Base-by-base conservation (phyloP, 2,888 invertebrate genomes). In the Nebria salina region DNA sequence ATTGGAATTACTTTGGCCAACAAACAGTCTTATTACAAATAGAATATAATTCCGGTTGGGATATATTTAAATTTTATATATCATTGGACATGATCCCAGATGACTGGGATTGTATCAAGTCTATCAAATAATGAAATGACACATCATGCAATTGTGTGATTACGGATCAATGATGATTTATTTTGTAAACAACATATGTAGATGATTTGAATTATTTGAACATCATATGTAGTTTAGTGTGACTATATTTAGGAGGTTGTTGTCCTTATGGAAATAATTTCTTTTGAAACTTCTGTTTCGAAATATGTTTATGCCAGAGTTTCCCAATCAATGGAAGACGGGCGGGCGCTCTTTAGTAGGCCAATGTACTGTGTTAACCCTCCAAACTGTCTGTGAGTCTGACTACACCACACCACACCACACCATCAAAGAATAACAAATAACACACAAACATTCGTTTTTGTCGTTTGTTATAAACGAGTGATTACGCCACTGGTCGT, bases 231-330 rank as follows among this genome's bases (percentile, higher is more conserved):
- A 54, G 13, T 54, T 11, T 54, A 54, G 54, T 54, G 72, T 20
- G n/a, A 77, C 77, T 77, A 77, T 72, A 77, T 77, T 77, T 77
- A 77, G 77, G 72, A 77, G 77, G 77, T 77, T 77, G 77, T 72
- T 77, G 77, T 77, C 77, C 77, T 54, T 54, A 54, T 54, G 54
- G 54, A 11, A 11, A 54, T 8, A 54, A 13, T 13, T 8, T 54
- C 54, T 11, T 54, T 54, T 54, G 54, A 54, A 54, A 54, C 8
- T 54, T 54, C 54, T 54, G 54, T 54, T 54, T 54, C 54, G 54
- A 54, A 54, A 54, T 54, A 54, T 54, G 54, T 54, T 54, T 54
- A 54, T 54, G 54, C 54, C 54, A 13, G 13, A 54, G 1, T 54
- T 54, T 54, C 54, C 54, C 54, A 54, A 54, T 54, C 54, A 54